Percentiles rank a stretch among this genome's conserved stretches.
These are phyloP conservation scores for Loriculus beryllinus DNA, from an alignment of 2,797 vertebrate genomes.

Conservation along the genomic window DNA sequence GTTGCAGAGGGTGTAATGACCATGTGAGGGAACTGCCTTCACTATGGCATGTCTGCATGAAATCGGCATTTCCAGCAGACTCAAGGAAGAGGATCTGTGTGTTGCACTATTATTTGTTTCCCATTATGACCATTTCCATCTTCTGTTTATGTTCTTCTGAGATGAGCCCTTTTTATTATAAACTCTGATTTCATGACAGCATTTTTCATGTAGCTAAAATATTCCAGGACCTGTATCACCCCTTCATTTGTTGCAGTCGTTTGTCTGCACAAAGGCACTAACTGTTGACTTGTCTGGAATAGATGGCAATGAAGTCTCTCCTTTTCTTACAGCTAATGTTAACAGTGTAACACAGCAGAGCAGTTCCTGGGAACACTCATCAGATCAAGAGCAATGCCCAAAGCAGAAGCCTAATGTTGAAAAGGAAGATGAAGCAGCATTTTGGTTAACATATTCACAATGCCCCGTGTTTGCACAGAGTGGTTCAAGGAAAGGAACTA, in stretches of 20 bases:
- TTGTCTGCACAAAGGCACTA: neutral
- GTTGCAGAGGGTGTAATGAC: neutral
- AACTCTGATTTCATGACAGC: neutral
- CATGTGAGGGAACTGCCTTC: neutral
- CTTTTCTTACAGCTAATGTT: neutral
- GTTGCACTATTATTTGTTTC: neutral
- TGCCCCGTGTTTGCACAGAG: neutral
- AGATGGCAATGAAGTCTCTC: neutral
- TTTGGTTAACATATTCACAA: neutral
- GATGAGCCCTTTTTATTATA: neutral
- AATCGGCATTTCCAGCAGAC: neutral
- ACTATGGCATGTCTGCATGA: neutral
- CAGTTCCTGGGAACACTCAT: neutral
- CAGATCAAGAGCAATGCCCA: neutral
- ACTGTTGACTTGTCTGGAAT: neutral
- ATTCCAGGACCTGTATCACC: accelerated
- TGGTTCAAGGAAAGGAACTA: neutral
- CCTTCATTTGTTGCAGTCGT: neutral
- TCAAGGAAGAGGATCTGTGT: neutral
- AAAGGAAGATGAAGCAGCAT: neutral
- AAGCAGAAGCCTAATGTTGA: neutral
- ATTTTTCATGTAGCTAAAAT: neutral
- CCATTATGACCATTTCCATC: neutral
- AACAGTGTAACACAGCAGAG: neutral
- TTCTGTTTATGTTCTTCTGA: neutral